Conservation (phyloP, 37 sponge, comb jelly and placozoan genomes). For the Beroe forskalii region DNA sequence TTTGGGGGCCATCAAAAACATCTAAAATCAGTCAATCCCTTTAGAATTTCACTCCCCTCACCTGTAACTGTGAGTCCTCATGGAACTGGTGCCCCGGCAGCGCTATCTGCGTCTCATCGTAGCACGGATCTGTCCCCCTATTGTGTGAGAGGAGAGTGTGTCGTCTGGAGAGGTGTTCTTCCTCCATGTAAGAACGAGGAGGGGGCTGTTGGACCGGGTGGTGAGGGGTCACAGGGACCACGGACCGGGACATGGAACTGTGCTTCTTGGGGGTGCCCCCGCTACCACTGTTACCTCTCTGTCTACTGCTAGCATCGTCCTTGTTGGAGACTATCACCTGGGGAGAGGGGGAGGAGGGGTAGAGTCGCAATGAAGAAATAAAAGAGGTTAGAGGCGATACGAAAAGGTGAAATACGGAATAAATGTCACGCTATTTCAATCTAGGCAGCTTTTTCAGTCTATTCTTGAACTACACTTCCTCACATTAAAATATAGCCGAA, state of each 20-base stretch:
- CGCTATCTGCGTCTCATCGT: constrained; percentile 48
- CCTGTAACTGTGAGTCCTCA: constrained; percentile 47
- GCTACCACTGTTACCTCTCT: background rate
- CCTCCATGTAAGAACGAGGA: constrained; percentile 63
- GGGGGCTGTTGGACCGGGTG: constrained; percentile 59
- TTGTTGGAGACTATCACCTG: constrained; percentile 61
- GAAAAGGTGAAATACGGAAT: no score
- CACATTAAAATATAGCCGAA: no score
- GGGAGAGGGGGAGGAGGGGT: no score
- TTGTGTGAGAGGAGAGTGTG: background rate
- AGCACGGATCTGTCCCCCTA: background rate
- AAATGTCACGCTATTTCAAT: no score
- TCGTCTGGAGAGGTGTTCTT: constrained; percentile 19
- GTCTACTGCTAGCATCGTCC: background rate
- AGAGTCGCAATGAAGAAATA: no score
- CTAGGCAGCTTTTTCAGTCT: no score
- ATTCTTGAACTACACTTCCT: no score
- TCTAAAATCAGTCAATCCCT: no score
- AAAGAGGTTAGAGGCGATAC: no score
- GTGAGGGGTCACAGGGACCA: constrained; percentile 8
- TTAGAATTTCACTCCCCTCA: no score
- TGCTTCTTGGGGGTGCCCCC: background rate
- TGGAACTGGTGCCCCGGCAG: constrained; percentile 42
- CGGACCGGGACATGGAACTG: background rate
- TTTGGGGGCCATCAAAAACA: no score